Base-by-base conservation (phyloP, 1,140 invertebrate species). In the Euglossa dilemma region DNA sequence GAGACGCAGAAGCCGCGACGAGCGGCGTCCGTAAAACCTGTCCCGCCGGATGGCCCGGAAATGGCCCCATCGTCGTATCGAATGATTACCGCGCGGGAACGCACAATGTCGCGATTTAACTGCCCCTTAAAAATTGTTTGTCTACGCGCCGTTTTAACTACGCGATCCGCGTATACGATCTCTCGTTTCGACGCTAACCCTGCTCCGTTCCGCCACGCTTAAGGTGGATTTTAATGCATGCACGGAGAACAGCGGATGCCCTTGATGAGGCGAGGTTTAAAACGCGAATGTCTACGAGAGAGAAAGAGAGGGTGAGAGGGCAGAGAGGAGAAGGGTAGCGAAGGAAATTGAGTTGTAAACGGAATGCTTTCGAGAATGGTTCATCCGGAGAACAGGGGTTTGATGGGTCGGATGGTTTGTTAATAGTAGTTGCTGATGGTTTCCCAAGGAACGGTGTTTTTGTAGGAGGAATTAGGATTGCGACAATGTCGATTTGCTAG, bases 91-190 rank as follows among this genome's bases (percentile, higher is more conserved):
- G 28, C 18, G 43, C 72, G 14, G 64, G 56, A 28, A 57, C 71
- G 81, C 82, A 83, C 89, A 89, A 85, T 87, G 88, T 89, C 77
- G 78, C 72, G 69, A 66, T 86, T 87, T 88, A 91, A 92, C 89
- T 89, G 84, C 88, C 88, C 83, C 86, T 85, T 91, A 92, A 94
- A 93, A 93, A 93, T 91, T 93, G 91, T 93, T 93, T 92, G 90
- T 91, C 90, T 90, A 91, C 88, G 85, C 72, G 83, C 78, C 59
- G 86, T 52, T 87, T 77, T 87, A 86, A 80, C 78, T 88, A 91
- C 79, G 77, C 59, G 69, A 63, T 36, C 67, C 74, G 12, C 54
- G 43, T 87, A 87, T 89, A 90, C 74, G 83, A 84, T 85, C 84
- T 66, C 70, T 84, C 69, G 66, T 71, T 84, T 67, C 70, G 80